Conservation (phyloP, 2,113 vertebrate genomes). For the Heteronetta atricapilla region DNA sequence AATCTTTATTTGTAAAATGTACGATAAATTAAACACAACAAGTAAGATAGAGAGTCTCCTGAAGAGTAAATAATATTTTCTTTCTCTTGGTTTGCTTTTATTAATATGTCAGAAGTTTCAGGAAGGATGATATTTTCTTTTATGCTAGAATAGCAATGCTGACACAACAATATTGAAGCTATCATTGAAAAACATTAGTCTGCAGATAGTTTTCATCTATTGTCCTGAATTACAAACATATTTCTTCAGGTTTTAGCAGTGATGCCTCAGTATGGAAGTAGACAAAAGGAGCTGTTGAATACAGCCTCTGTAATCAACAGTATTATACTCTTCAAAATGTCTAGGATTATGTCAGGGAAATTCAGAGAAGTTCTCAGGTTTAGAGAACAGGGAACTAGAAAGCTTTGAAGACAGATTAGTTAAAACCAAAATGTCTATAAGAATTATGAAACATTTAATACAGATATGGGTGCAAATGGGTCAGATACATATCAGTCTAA, state of each 20-base stretch:
- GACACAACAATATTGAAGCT: slow-evolving; percentile 36
- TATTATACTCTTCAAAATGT: slow-evolving; percentile 25
- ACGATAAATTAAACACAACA: background rate
- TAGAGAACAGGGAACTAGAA: slow-evolving; percentile 31
- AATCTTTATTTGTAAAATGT: background rate
- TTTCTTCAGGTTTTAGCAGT: background rate
- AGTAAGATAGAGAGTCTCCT: background rate
- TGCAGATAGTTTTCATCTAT: slow-evolving; percentile 7
- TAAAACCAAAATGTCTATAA: slow-evolving; percentile 29
- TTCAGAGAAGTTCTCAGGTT: slow-evolving; percentile 15
- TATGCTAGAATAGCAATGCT: slow-evolving; percentile 27
- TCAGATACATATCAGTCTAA: slow-evolving; percentile 42
- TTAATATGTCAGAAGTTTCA: slow-evolving; percentile 4
- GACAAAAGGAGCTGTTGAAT: background rate
- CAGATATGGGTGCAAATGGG: slow-evolving; percentile 23
- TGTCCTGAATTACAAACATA: slow-evolving; percentile 1
- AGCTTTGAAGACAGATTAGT: slow-evolving; percentile 51
- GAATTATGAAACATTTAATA: slow-evolving; percentile 33
- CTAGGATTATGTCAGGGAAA: slow-evolving; percentile 31
- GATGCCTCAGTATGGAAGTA: background rate
- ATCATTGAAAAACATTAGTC: background rate
- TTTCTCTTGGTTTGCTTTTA: slow-evolving; percentile 32
- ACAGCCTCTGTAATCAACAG: slow-evolving; percentile 19
- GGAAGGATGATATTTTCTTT: slow-evolving; percentile 32
- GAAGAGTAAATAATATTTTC: background rate